Conservation (phyloP, 92 coral and sea anemone species). For the Chrysogorgia sp. region DNA sequence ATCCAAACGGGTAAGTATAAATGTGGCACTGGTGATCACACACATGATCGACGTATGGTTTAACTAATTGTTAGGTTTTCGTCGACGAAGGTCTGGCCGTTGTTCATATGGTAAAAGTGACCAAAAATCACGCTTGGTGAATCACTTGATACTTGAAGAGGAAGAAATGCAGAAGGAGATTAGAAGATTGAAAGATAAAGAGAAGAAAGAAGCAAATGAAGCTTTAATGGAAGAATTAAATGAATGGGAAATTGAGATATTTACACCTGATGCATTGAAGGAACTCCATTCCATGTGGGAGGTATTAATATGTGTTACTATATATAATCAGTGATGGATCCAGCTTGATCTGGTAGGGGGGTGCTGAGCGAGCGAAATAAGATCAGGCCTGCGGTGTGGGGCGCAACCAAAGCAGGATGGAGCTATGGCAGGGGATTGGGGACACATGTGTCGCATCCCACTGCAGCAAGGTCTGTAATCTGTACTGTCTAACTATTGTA, state of each 20-base stretch:
- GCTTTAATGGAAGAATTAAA: constrained; percentile 85
- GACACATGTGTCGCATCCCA: too few relatives aligned
- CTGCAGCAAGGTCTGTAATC: too few relatives aligned
- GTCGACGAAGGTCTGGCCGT: constrained; percentile 79
- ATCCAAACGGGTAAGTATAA: too few relatives aligned
- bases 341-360: too few relatives aligned
- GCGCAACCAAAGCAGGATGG: too few relatives aligned
- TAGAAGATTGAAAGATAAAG: constrained; percentile 85
- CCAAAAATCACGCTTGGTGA: constrained; percentile 75
- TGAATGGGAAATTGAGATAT: constrained; percentile 86
- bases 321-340: too few relatives aligned
- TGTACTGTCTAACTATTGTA: too few relatives aligned
- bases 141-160: constrained; percentile 80
- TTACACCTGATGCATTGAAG: constrained; percentile 61
- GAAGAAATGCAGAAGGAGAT: constrained; percentile 83
- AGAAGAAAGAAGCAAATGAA: constrained; percentile 90
- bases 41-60: background rate
- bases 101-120: constrained; percentile 72
- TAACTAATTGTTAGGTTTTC: constrained; percentile 52
- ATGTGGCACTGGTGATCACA: too few relatives aligned
- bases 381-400: too few relatives aligned
- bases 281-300: constrained; percentile 96
- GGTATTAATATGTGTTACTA: too few relatives aligned
- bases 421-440: too few relatives aligned
- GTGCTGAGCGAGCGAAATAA: too few relatives aligned